Evolutionary conservation across 2,113 vertebrate genomes (phyloP).

Genomic region (Chaenocephalus aceratus): DNA sequence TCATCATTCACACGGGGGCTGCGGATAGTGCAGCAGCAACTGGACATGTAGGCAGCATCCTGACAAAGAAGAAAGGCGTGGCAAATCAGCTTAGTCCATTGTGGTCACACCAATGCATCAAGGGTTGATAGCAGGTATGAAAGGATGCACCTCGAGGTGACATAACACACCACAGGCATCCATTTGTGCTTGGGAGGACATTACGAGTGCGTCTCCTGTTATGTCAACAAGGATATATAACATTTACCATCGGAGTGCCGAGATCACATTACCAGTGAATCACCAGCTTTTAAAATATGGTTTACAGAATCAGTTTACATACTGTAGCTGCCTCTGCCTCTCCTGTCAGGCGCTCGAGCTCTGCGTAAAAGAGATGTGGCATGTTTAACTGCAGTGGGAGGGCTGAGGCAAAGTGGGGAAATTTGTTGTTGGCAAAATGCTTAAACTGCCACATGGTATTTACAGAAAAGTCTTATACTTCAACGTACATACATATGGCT

Average conservation of each 20-base stretch:
- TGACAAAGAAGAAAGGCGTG: constrained; percentile 53
- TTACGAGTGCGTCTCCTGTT: constrained; percentile 72
- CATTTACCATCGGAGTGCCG: constrained; percentile 65
- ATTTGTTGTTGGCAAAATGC: constrained; percentile 57
- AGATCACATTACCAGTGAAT: constrained; percentile 74
- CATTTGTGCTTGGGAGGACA: constrained; percentile 65
- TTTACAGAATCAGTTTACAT: constrained; percentile 74
- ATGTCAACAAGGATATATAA: constrained; percentile 74
- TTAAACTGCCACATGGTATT: constrained; percentile 70
- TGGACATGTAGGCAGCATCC: constrained; percentile 32
- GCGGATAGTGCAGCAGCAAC: constrained; percentile 21
- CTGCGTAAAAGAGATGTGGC: constrained; percentile 43
- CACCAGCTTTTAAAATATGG: constrained; percentile 75
- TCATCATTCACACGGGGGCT: constrained; percentile 69
- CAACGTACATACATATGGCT: constrained; percentile 74
- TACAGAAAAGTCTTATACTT: constrained; percentile 58
- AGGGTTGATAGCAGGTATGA: constrained; percentile 49
- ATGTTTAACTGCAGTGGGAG: constrained; percentile 38
- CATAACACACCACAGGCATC: constrained; percentile 68
- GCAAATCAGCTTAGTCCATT: constrained; percentile 32
- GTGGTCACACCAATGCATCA: constrained; percentile 27
- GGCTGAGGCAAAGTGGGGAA: constrained; percentile 38
- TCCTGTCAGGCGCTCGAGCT: constrained; percentile 53
- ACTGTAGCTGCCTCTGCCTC: constrained; percentile 35
- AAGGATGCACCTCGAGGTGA: constrained; percentile 59